Conservation (phyloP, 2,888 invertebrate species). For the Andrena trimmerana region DNA sequence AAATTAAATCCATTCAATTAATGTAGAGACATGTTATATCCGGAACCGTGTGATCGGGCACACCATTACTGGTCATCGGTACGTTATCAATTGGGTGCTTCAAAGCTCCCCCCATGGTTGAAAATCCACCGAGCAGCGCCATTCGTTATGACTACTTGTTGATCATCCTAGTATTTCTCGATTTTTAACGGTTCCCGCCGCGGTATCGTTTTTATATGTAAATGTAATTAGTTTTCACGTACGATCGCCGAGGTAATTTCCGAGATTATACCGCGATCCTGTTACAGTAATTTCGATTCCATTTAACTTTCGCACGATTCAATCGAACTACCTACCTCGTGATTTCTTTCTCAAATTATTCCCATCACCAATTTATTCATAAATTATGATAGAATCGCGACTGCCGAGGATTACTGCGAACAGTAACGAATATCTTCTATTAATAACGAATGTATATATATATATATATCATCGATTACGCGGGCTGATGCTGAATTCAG, state of each 20-base stretch:
- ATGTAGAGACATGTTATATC: constrained; percentile 1
- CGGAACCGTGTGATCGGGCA: constrained; percentile 22
- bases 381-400: constrained; percentile 18
- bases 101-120: neutral
- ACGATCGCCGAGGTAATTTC: constrained; percentile 23
- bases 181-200: constrained; percentile 8
- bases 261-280: constrained; percentile 36
- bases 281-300: constrained; percentile 51
- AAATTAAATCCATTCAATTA: constrained; percentile 47
- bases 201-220: constrained; percentile 37
- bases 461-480: constrained; percentile 1
- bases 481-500: constrained; percentile 1
- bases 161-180: constrained; percentile 36
- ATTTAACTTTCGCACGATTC: constrained; percentile 44
- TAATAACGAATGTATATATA: constrained; percentile 10
- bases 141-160: constrained; percentile 46
- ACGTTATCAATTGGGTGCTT: constrained; percentile 31
- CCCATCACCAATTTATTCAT: constrained; percentile 35
- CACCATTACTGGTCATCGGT: neutral
- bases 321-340: constrained; percentile 31
- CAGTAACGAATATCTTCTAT: constrained; percentile 18
- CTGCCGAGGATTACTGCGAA: constrained; percentile 1
- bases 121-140: neutral
- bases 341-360: constrained; percentile 42
- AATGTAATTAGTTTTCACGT: constrained; percentile 45